Percentiles rank a stretch among this genome's conserved stretches.
These are phyloP conservation scores for Prolemur simus DNA, from an alignment of 2,113 vertebrate genomes.

Conservation along the genomic window DNA sequence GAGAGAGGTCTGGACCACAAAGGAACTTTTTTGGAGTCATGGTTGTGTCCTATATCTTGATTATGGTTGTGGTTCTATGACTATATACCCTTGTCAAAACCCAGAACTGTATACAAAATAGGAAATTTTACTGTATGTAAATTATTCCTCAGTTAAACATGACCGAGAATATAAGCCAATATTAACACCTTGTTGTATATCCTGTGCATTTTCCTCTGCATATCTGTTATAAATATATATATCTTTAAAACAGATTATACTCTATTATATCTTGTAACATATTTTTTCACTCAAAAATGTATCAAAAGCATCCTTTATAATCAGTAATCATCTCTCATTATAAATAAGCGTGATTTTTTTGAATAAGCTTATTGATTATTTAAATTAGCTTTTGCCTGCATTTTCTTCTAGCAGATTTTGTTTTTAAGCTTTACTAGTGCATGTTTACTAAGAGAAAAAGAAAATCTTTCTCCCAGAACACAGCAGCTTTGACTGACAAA, in stretches of 20 bases:
- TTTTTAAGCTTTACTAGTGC: neutral
- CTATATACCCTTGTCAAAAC: neutral
- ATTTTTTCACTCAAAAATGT: constrained; percentile 13
- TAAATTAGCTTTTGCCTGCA: neutral
- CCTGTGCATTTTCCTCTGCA: neutral
- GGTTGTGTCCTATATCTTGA: neutral
- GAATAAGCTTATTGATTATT: neutral
- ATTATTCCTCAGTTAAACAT: neutral
- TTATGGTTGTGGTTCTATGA: neutral
- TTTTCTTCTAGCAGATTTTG: neutral
- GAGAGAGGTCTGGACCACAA: neutral
- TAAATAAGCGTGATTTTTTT: neutral
- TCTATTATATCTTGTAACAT: neutral
- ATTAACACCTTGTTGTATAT: neutral
- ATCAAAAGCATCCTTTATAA: neutral
- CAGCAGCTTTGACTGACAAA: constrained; percentile 38
- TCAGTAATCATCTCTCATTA: neutral
- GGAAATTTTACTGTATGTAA: neutral
- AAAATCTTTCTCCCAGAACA: neutral
- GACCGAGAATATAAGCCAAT: neutral
- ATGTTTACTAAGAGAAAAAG: neutral
- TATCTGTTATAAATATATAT: neutral
- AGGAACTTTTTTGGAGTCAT: neutral
- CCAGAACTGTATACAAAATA: neutral
- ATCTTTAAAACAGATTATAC: neutral